Evolutionary conservation across 2,888 invertebrate species (phyloP), one percentile per base, ranked within the genome.

Genomic region (Stenurella melanura): DNA sequence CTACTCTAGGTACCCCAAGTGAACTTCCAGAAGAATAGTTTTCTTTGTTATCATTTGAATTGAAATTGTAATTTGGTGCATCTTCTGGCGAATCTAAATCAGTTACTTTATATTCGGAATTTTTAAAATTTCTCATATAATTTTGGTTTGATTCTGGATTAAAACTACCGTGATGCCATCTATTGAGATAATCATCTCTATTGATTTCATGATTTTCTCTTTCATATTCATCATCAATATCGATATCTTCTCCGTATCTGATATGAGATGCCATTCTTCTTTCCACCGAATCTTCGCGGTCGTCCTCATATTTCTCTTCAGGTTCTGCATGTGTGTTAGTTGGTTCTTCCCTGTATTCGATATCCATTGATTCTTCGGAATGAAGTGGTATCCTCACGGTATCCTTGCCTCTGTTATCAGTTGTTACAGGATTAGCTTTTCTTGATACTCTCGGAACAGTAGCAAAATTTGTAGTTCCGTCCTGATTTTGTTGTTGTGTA

Each of bases 1-100:
- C 92, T 69, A 72, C 30, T 54, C 93, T 90, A 26, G 91, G 88
- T 38, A 90, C 85, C 61, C 91, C 92, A 34, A 90, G 89, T 0
- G 93, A 93, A 80, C 93, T 93, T 1, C 92, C 92, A 0, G 93
- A 93, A 0, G 93, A 93, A 73, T 92, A 92, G 1, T 89, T 90
- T 77, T 92, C 93, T 67, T 91, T 90, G 77, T 68, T 68, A n/a
- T 72, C 73, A 42, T 75, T 78, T n/a, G 73, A 56, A 17, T 58
- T 64, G 42, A 73, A 78, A 19, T 81, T 77, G 61, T 74, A 78
- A 17, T 50, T 61, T 74, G 73, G 70, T 61, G 60, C 75, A 2
- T 85, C 85, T 30, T 82, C 83, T 19, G 85, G 83, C 12, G 82
- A 83, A 78, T 87, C 87, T 21, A 87, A 78, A 80, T 87, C 87